Evolutionary conservation across 2,888 invertebrate genomes (phyloP).

Genomic region (Drosophila pseudotakahashii): DNA sequence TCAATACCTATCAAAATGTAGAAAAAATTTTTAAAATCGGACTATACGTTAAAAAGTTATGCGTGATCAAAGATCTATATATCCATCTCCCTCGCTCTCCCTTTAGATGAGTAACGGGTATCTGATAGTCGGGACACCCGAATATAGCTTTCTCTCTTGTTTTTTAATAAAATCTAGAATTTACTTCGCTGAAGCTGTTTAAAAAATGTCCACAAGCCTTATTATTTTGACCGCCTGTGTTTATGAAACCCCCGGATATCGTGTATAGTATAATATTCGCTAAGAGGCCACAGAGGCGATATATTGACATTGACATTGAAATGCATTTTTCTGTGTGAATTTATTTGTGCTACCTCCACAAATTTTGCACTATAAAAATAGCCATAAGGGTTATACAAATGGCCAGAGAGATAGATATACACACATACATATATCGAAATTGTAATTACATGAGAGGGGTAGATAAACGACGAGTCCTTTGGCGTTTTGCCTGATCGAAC

Average conservation of each 20-base stretch:
- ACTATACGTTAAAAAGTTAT: too few species aligned
- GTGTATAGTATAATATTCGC: background rate
- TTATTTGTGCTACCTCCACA: slow-evolving; percentile 13
- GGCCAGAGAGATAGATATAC: background rate
- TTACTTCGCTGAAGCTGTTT: too few species aligned
- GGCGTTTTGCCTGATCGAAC: slow-evolving; percentile 17
- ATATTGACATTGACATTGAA: slow-evolving; percentile 60
- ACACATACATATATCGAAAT: background rate
- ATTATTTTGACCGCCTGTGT: background rate
- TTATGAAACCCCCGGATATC: background rate
- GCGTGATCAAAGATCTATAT: too few species aligned
- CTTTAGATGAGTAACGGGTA: too few species aligned
- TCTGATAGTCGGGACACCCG: too few species aligned
- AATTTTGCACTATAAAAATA: slow-evolving; percentile 25
- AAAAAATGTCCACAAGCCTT: background rate
- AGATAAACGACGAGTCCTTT: slow-evolving; percentile 5
- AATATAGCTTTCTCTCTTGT: too few species aligned
- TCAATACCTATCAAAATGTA: too few species aligned
- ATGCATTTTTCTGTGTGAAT: slow-evolving; percentile 42
- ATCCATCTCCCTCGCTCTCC: too few species aligned
- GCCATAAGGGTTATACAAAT: slow-evolving; percentile 16
- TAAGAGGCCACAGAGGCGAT: slow-evolving; percentile 7
- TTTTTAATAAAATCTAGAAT: too few species aligned
- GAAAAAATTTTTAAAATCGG: too few species aligned
- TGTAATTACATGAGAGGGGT: slow-evolving; percentile 6